Conservation (phyloP, 2,888 invertebrate species). For the Nebria salina region DNA sequence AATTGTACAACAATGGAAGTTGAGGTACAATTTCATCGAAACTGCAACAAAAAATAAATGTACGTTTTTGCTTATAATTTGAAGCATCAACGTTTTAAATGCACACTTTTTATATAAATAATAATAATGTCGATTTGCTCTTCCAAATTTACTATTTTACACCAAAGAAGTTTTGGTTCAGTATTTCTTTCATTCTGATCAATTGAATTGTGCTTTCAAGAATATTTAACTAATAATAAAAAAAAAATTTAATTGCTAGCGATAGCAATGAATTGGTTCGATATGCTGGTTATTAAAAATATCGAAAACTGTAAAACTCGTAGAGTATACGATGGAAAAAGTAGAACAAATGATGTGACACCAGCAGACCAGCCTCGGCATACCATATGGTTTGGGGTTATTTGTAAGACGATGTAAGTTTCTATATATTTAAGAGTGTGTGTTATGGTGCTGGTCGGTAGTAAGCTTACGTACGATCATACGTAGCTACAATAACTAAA, state of each 20-base stretch:
- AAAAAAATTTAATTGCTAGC: background rate
- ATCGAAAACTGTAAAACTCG: background rate
- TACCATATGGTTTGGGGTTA: slow-evolving; percentile 14
- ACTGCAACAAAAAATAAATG: background rate
- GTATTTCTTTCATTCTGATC: no score
- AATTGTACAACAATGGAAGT: background rate
- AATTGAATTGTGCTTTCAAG: no score
- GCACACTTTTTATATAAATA: no score
- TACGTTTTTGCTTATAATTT: background rate
- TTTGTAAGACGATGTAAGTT: slow-evolving; percentile 38
- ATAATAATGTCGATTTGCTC: no score
- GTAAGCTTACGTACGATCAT: slow-evolving; percentile 1
- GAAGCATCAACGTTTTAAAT: background rate
- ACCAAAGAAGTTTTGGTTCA: no score
- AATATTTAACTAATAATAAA: no score
- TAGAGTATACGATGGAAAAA: background rate
- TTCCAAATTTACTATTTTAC: no score
- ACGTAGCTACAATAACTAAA: slow-evolving; percentile 12
- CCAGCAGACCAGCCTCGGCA: background rate
- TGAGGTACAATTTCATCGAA: background rate
- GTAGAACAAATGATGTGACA: background rate
- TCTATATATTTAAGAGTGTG: slow-evolving; percentile 28
- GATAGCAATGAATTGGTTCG: background rate
- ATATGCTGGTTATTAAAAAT: background rate
- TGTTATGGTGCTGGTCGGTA: background rate